Conservation (phyloP, 2,888 invertebrate genomes). For the Hirtodrosophila histrioides region DNA sequence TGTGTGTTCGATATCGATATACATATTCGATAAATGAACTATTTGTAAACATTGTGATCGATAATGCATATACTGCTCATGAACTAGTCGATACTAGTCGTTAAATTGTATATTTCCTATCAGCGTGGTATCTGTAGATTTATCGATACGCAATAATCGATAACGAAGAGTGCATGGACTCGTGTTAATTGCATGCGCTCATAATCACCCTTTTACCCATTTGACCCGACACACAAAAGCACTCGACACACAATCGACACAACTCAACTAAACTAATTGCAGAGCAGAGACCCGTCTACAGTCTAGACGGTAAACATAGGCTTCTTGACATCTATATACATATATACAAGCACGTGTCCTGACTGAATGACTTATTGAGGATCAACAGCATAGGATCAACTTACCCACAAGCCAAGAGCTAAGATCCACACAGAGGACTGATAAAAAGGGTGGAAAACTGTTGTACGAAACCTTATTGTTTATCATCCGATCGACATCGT, state of each 20-base stretch:
- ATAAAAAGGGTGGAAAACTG: too few species aligned
- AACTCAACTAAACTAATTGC: slow-evolving; percentile 40
- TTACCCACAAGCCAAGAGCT: too few species aligned
- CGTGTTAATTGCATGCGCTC: not conserved
- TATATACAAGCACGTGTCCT: not conserved
- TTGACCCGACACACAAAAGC: slow-evolving; percentile 20
- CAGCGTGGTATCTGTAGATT: not conserved
- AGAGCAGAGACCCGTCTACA: slow-evolving; percentile 13
- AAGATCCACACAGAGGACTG: too few species aligned
- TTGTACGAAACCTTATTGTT: too few species aligned
- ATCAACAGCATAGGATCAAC: too few species aligned
- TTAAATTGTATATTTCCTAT: too few species aligned
- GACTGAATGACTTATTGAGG: too few species aligned
- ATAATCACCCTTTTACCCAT: slow-evolving; percentile 4
- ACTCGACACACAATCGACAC: slow-evolving; percentile 38
- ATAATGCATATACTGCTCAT: not conserved
- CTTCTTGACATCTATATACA: not conserved
- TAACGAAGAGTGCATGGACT: not conserved
- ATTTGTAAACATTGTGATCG: slow-evolving; percentile 19
- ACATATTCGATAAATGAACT: too few species aligned
- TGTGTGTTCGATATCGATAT: too few species aligned
- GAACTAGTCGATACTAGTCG: too few species aligned
- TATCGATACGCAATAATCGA: not conserved
- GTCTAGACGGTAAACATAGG: slow-evolving; percentile 48
- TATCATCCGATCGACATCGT: too few species aligned